phyloP scores from a whole-genome alignment of 2,113 vertebrate genomes.

The Notechis scutatus region DNA sequence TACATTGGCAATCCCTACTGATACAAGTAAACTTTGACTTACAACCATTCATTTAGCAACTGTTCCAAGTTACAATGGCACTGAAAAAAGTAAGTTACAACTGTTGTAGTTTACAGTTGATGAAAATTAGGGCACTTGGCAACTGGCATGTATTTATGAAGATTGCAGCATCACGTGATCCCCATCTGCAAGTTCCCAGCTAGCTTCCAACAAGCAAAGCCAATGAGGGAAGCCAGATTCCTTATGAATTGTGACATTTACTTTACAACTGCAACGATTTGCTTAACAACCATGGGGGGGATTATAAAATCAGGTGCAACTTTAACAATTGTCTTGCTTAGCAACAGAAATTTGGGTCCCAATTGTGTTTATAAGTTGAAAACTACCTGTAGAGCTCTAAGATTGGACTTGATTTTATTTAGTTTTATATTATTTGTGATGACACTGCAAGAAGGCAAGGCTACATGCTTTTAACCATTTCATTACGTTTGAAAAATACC shows the following conservation, averaged over 20 bases:
- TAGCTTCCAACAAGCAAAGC: neutral
- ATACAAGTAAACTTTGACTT: neutral
- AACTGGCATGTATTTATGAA: neutral
- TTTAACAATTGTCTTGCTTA: neutral
- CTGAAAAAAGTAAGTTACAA: neutral
- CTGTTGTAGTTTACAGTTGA: neutral
- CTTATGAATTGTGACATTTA: neutral
- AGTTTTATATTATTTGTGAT: neutral
- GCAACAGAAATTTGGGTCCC: neutral
- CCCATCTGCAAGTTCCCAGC: neutral
- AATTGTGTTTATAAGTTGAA: too few relatives aligned
- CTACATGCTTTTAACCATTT: neutral
- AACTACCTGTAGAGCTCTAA: too few relatives aligned
- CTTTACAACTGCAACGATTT: neutral
- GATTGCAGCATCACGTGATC: neutral
- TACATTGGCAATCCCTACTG: neutral
- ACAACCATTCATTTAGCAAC: neutral
- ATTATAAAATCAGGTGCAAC: neutral
- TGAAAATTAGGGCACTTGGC: neutral
- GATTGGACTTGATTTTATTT: neutral
- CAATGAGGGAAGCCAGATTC: neutral
- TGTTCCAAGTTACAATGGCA: neutral
- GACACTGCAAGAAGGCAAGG: neutral
- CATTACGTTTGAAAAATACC: neutral
- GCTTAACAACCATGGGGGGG: neutral